phyloP scores from a whole-genome alignment of 2,888 invertebrate species.

The Autographa gamma region DNA sequence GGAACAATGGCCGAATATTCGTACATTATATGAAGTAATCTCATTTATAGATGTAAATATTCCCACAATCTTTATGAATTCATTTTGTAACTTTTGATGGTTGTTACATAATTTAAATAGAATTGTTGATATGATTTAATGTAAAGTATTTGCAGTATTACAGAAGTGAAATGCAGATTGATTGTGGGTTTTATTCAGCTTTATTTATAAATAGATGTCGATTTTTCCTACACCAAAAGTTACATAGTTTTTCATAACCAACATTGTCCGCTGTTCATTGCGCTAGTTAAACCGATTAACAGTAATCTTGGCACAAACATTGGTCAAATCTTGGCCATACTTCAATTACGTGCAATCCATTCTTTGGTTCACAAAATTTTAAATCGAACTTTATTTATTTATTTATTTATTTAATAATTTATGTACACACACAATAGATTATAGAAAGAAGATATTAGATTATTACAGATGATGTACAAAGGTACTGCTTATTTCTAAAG shows the following conservation, averaged over 20 bases:
- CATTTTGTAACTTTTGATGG: background rate
- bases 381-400: too few species aligned
- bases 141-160: background rate
- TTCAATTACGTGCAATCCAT: background rate
- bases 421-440: too few species aligned
- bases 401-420: too few species aligned
- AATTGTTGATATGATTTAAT: background rate
- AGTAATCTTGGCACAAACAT: background rate
- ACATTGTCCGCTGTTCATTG: background rate
- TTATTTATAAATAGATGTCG: too few species aligned
- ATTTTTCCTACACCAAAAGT: too few species aligned
- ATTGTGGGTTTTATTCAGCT: too few species aligned
- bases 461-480: too few species aligned
- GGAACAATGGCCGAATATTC: conserved; percentile 36
- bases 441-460: too few species aligned
- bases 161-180: background rate
- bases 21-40: conserved; percentile 33
- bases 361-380: conserved; percentile 6
- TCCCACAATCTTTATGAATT: background rate
- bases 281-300: background rate
- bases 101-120: background rate
- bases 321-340: background rate
- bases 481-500: too few species aligned
- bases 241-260: background rate
- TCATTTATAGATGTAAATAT: conserved; percentile 21